Percentiles rank a stretch among this genome's conserved stretches.
These are phyloP conservation scores for Rafetus swinhoei DNA, from an alignment of 2,113 vertebrate species.

Conservation along the genomic window DNA sequence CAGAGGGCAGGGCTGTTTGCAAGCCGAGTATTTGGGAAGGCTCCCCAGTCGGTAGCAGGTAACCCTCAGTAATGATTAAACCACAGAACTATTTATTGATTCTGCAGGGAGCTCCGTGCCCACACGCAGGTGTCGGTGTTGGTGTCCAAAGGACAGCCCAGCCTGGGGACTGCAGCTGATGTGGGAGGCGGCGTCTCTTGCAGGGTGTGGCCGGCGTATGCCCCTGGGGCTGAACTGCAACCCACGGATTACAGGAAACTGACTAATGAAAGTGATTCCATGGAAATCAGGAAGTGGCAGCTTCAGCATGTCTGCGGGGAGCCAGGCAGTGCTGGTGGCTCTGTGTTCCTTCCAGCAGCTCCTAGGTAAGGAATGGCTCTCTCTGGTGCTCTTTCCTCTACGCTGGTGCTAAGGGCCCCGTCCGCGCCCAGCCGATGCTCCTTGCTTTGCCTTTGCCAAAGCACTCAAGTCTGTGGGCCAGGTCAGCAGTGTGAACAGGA, in stretches of 20 bases:
- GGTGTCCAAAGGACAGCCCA: accelerated
- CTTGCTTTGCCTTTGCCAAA: neutral
- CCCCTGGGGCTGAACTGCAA: neutral
- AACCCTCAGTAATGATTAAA: neutral
- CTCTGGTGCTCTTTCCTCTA: accelerated
- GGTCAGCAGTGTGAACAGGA: neutral
- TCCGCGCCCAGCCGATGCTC: neutral
- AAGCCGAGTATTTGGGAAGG: neutral
- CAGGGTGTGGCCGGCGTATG: neutral
- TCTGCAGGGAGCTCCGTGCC: accelerated
- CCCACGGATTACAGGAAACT: accelerated
- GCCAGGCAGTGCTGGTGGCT: neutral
- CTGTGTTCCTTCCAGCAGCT: slow-evolving; percentile 18
- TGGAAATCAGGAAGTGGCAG: accelerated
- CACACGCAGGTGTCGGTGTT: neutral
- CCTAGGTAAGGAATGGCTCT: neutral
- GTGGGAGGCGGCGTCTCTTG: accelerated
- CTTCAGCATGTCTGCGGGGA: neutral
- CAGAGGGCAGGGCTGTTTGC: neutral
- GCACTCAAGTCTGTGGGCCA: accelerated
- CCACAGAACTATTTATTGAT: accelerated
- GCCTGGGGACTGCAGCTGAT: neutral
- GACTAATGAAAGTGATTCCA: accelerated
- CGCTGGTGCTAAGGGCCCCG: accelerated
- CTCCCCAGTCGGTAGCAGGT: accelerated